Evolutionary conservation across 2,113 vertebrate species (phyloP).

Genomic region (Artemisiospiza belli): DNA sequence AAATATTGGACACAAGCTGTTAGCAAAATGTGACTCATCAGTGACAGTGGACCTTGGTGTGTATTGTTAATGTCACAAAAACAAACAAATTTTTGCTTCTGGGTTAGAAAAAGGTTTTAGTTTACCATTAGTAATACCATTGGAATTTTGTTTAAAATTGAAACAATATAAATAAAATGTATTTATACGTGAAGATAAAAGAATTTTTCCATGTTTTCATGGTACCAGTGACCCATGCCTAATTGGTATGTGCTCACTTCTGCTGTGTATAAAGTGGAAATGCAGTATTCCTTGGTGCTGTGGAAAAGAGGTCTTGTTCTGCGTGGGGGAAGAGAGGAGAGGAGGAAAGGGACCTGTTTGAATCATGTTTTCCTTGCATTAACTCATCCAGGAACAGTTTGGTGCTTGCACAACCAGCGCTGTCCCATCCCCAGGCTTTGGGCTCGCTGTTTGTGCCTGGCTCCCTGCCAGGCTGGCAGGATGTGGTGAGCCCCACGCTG

Average conservation of each 20-base stretch:
- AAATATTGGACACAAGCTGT: conserved; percentile 7
- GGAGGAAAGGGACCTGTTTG: background rate
- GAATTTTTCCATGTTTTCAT: conserved; percentile 21
- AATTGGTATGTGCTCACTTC: background rate
- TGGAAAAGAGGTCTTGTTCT: background rate
- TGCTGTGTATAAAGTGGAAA: background rate
- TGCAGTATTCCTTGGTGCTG: background rate
- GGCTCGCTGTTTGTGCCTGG: background rate
- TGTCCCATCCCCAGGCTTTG: background rate
- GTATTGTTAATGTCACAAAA: conserved; percentile 44
- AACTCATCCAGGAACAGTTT: background rate
- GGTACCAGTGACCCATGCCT: background rate
- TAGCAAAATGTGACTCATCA: conserved; percentile 60
- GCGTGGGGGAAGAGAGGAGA: background rate
- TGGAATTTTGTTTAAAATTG: conserved; percentile 71
- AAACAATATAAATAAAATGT: conserved; percentile 59
- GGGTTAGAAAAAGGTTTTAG: conserved; percentile 50
- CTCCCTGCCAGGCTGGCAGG: background rate
- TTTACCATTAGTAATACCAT: conserved; percentile 53
- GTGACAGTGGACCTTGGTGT: conserved; percentile 51
- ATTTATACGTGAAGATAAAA: conserved; percentile 40
- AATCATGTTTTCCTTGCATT: background rate
- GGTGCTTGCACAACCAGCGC: accelerated
- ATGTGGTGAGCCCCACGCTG: accelerated
- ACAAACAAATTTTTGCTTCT: conserved; percentile 60